Evolutionary conservation across 2,797 vertebrate genomes (phyloP), one percentile per base, ranked within the genome.

Genomic region (Prunella strophiata): DNA sequence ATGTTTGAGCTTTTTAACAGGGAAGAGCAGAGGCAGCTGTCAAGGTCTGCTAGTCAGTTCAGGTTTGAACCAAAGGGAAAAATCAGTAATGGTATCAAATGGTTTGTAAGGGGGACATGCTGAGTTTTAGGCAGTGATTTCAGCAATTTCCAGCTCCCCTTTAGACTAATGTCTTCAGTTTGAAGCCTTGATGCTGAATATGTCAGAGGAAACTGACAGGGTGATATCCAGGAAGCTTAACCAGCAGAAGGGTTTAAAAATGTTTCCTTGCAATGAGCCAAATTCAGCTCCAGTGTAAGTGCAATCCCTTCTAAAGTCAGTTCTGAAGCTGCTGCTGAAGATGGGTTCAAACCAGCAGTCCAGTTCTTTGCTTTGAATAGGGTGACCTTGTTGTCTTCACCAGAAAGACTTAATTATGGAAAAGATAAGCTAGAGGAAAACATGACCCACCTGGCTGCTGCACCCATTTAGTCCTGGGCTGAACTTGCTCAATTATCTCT

Each of bases 21-120:
- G 66, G 40, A 82, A 83, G 68, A 85, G 55, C 25, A 55, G 75
- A 88, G 76, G 54, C 85, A 95, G 79, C 83, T 90, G 91, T 52
- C 43, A 42, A 81, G 34, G 25, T 74, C 66, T 81, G 75, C 72
- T 70, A 14, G 19, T 55, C 75, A 63, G 57, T 29, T 57, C 1
- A 10, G 79, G n/a, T 83, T 82, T 83, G 83, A 92, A 79, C 32
- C 27, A 65, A 67, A 88, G 34, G 19, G 48, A 47, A 70, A 55
- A 86, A 30, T 63, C 25, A 25, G 12, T 54, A 71, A 36, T 45
- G 59, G 4, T 42, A n/a, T 81, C 55, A 73, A 80, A 51, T 36
- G 4, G 3, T 67, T 95, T 75, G 26, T 61, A n/a, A 61, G 11
- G 34, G 18, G 22, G 36, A 73, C 26, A 50, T 16, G 9, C 38